Evolutionary conservation across 2,888 invertebrate genomes (phyloP), one percentile per base, ranked within the genome.

Genomic region (Gerosis bhagava): DNA sequence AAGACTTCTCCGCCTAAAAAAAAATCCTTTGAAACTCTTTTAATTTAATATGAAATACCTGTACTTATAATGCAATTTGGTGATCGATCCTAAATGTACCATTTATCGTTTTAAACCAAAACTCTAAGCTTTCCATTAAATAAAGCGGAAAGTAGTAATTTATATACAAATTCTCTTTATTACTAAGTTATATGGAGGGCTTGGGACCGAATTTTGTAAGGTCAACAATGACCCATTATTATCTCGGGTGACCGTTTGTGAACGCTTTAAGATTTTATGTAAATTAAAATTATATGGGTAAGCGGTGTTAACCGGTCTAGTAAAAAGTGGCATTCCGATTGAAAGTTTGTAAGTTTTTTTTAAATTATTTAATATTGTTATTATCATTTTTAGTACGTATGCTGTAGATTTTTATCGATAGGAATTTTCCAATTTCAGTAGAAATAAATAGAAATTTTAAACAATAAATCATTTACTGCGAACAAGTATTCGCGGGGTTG

Each of bases 71-170:
- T 53, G 31, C 63, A 63, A 70, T 74, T 70, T 61, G 16, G 21
- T 49, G 25, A 49, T 39, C 12, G 31, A 25, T 26, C n/a, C 35
- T 35, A 40, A 40, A 28, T 44, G 28, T 39, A 15, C n/a, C 21
- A 4, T 34, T 39, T 34, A 37, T 37, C 45, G 31, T 31, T 32
- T 24, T 45, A 26, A 31, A n/a, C n/a, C n/a, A 13, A 39, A 39
- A 32, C 39, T n/a, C n/a, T 39, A 46, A 41, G 32, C 31, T 21
- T 32, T 72, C 61, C 65, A 68, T 73, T 73, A 66, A 67, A 62
- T 63, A 63, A 54, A 63, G 58, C 64, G 70, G 67, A 73, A 70
- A 72, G 68, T 63, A 62, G 69, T 73, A 67, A 74, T 78, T 75
- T 57, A 48, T 56, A 46, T 53, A 56, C 53, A 28, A 44, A 50